These are phyloP conservation scores for Caenorhabditis imperialis DNA, from an alignment of 2,888 invertebrate species.

Conservation along the genomic window DNA sequence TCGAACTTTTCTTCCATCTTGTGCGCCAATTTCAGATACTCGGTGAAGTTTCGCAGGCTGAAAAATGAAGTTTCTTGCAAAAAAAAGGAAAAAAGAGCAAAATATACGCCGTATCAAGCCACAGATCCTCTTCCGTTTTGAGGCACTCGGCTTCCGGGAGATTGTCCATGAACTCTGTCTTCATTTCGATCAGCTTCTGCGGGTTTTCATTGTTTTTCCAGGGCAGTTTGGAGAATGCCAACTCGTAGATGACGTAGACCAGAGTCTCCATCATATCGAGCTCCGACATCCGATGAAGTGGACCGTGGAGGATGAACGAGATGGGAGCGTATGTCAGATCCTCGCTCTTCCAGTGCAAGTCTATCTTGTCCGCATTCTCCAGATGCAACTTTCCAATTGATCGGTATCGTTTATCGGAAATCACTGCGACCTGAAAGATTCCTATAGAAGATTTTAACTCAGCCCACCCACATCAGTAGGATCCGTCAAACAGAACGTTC, in stretches of 20 bases:
- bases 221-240: conserved; percentile 20
- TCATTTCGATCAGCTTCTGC: conserved; percentile 27
- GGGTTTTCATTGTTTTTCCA: conserved; percentile 18
- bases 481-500: conserved; percentile 36
- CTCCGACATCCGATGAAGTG: conserved; percentile 41
- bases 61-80: no score
- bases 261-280: conserved; percentile 35
- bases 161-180: conserved; percentile 17
- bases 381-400: conserved; percentile 4
- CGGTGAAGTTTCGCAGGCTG: conserved; percentile 24
- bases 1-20: neutral
- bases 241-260: conserved; percentile 34
- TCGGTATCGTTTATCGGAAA: conserved; percentile 39
- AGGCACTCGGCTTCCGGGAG: neutral
- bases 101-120: conserved; percentile 28
- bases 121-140: neutral
- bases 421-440: conserved; percentile 19
- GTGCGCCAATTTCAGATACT: conserved; percentile 20
- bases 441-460: conserved; percentile 1
- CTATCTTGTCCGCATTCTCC: neutral
- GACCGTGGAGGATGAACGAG: conserved; percentile 8
- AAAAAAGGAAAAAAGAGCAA: neutral
- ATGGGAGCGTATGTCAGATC: conserved; percentile 24
- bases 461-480: conserved; percentile 21
- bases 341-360: conserved; percentile 15